Percentiles rank a stretch among this genome's conserved stretches.
These are phyloP conservation scores for Philopedon plagiatum DNA, from an alignment of 2,888 invertebrate genomes.

Conservation along the genomic window DNA sequence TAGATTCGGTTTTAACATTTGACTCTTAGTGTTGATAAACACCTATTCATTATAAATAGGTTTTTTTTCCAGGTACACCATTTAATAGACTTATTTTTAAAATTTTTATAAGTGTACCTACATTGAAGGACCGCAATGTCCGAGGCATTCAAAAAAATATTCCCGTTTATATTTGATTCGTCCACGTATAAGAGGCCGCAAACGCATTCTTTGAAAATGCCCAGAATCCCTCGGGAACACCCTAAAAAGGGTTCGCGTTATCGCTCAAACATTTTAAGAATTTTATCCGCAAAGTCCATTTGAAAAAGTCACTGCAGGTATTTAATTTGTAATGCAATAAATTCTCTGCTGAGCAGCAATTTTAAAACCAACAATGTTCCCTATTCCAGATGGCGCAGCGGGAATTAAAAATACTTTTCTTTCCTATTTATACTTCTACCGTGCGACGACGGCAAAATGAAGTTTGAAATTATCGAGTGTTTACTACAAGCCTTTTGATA, in stretches of 20 bases:
- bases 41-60: too few relatives aligned
- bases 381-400: not conserved
- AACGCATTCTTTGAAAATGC: conserved; percentile 18
- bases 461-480: not conserved
- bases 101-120: too few relatives aligned
- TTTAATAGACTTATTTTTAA: too few relatives aligned
- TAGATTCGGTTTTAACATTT: too few relatives aligned
- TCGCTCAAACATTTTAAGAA: conserved; percentile 32
- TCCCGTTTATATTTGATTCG: too few relatives aligned
- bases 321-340: conserved; percentile 43
- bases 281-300: conserved; percentile 38
- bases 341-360: conserved; percentile 25
- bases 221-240: conserved; percentile 10
- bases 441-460: conserved; percentile 2
- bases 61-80: too few relatives aligned
- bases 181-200: not conserved
- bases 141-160: too few relatives aligned
- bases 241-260: conserved; percentile 20
- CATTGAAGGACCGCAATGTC: too few relatives aligned
- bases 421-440: not conserved
- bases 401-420: conserved; percentile 3
- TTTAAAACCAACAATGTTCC: conserved; percentile 16
- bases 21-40: too few relatives aligned
- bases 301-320: conserved; percentile 35
- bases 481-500: too few relatives aligned